Evolutionary conservation across 2,888 invertebrate genomes (phyloP), one percentile per base, ranked within the genome.

Genomic region (Melieria omissa): DNA sequence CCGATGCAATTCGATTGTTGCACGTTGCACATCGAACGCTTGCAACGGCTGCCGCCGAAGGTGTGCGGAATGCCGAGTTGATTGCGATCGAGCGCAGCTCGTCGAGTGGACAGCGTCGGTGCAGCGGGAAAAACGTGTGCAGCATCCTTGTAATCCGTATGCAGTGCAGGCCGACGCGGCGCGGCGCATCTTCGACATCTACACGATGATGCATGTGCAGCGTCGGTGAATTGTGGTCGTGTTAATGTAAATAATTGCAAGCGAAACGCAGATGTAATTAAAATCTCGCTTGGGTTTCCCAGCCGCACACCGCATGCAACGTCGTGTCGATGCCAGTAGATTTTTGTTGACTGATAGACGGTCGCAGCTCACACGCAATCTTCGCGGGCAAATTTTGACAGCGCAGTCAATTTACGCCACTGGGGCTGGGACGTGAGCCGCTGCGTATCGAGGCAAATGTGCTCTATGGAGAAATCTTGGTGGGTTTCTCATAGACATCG

Each of bases 201-300:
- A 54, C 57, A 69, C 75, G 81, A 82, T 85, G 85, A 84, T 84
- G 83, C 84, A 85, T 85, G 81, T 82, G 84, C 81, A 79, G 77
- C 78, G 82, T 78, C 80, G 80, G 77, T 83, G 82, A 84, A 80
- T 84, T 83, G 84, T 84, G 85, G 84, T 85, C 85, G 83, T 85
- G 85, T 85, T 85, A 85, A 83, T 83, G 84, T 85, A 84, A 84
- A 84, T 84, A 84, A 85, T 84, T 84, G 84, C 84, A 82, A 83
- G 80, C 75, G 75, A 77, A 76, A 75, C 74, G 75, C 79, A 79
- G 79, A 78, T 83, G 82, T 83, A 84, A 83, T 84, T 84, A 83
- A 83, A 84, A 81, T 82, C 83, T 81, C 73, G 72, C 69, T 63
- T 63, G 49, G 68, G 49, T 70, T 67, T 69, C 52, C 5, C 55